phyloP scores from a whole-genome alignment of 2,113 vertebrate species.

The Lampris incognitus region DNA sequence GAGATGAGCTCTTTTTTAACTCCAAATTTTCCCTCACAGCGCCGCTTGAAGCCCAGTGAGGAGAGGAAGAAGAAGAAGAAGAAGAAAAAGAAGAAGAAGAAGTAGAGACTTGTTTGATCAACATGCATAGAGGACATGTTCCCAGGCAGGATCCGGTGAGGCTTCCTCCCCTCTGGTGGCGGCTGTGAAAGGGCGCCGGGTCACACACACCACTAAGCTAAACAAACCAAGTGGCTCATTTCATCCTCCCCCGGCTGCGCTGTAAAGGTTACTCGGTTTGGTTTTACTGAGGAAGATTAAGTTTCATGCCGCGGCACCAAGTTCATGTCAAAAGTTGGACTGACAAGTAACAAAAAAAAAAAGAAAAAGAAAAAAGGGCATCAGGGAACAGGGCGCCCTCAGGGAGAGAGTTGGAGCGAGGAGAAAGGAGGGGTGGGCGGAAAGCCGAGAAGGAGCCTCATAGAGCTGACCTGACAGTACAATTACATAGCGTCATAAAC shows the following conservation, averaged over 20 bases:
- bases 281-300: slow-evolving; percentile 27
- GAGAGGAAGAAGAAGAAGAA: neutral
- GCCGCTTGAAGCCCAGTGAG: neutral
- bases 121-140: slow-evolving; percentile 14
- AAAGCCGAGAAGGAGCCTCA: slow-evolving; percentile 13
- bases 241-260: neutral
- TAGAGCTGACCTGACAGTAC: slow-evolving; percentile 61
- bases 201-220: slow-evolving; percentile 22
- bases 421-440: slow-evolving; percentile 27
- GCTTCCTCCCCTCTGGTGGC: slow-evolving; percentile 4
- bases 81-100: neutral
- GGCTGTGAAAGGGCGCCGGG: slow-evolving; percentile 22
- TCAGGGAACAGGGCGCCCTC: slow-evolving; percentile 19
- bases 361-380: neutral
- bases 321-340: neutral
- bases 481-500: slow-evolving; percentile 56
- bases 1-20: slow-evolving; percentile 7
- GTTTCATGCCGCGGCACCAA: slow-evolving; percentile 27
- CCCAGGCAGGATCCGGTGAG: neutral
- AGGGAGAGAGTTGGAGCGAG: slow-evolving; percentile 16
- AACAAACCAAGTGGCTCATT: slow-evolving; percentile 22
- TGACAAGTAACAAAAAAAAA: neutral
- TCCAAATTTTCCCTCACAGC: neutral
- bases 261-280: slow-evolving; percentile 42
- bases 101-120: slow-evolving; percentile 12